Base-by-base conservation (phyloP, 2,113 vertebrate genomes). In the Etheostoma spectabile region DNA sequence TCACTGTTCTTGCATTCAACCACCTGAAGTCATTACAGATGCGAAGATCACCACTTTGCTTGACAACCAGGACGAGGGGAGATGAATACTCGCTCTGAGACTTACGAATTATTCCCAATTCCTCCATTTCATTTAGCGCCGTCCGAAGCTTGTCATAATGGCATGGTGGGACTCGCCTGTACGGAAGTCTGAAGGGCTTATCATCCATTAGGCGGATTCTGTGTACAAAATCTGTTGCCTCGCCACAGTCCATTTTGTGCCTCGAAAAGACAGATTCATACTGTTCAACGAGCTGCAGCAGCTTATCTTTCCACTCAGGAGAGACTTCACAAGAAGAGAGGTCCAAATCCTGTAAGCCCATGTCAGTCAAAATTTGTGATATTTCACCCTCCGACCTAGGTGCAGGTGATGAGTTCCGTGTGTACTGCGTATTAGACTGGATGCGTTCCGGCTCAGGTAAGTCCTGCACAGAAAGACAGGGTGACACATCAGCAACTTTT, bases 11-110 rank as follows among this genome's bases (percentile, higher is more conserved):
- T 11, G 76, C 68, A 3, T 79, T 85, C 0, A 85, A 18, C 64
- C 57, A 80, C 1, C 75, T 42, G 60, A 77, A 80, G 4, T 75
- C 71, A n/a, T 49, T 83, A 2, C 75, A 82, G 16, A 86, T 64
- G 13, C 42, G 12, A 0, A 86, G 55, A 18, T 74, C 35, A 24
- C 68, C 79, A 21, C 33, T 60, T 3, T 11, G 52, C n/a, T 76
- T 82, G 27, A 52, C 61, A 16, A 82, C 65, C 0, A 57, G 55
- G 22, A 57, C 22, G 6, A 56, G 11, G 69, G 22, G 27, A 38
- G 35, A 72, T 57, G 69, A 11, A 16, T 30, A 48, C 16, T 72
- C 55, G 5, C 55, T 78, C 19, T 78, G 56, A 18, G 75, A 86
- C 15, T 79, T 48, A 0, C 52, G 53, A 42, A 82, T 79, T 6